Conservation (phyloP, 2,797 vertebrate genomes). For the Propithecus deckenii region DNA sequence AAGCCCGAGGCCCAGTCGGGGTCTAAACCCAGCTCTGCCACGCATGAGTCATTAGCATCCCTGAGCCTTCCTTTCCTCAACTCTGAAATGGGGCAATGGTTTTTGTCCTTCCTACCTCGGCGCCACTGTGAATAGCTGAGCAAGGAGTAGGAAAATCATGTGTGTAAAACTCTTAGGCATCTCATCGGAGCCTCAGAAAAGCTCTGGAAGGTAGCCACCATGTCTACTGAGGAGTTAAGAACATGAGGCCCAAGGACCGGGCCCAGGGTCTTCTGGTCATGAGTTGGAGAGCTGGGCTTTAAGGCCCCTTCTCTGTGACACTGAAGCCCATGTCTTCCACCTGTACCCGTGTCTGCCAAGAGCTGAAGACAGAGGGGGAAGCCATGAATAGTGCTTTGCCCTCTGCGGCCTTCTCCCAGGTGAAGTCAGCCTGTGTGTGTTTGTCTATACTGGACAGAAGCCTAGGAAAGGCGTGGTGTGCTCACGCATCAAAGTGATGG, state of each 20-base stretch:
- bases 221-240: neutral
- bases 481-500: neutral
- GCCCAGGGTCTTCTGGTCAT: neutral
- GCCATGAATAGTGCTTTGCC: fast-evolving
- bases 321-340: fast-evolving
- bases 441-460: neutral
- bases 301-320: neutral
- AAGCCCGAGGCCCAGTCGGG: neutral
- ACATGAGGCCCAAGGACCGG: neutral
- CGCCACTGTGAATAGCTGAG: neutral
- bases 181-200: neutral
- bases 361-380: fast-evolving
- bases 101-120: neutral
- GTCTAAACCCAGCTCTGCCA: neutral
- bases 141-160: neutral
- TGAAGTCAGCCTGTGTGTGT: neutral
- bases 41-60: fast-evolving
- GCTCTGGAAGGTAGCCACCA: no score
- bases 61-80: neutral
- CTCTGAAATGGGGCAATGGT: neutral
- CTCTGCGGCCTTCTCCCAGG: neutral
- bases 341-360: neutral
- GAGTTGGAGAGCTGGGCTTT: neutral
- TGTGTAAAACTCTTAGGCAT: neutral
- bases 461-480: neutral